Evolutionary conservation across 2,888 invertebrate species (phyloP).

Genomic region (Tenthredo mesomela): DNA sequence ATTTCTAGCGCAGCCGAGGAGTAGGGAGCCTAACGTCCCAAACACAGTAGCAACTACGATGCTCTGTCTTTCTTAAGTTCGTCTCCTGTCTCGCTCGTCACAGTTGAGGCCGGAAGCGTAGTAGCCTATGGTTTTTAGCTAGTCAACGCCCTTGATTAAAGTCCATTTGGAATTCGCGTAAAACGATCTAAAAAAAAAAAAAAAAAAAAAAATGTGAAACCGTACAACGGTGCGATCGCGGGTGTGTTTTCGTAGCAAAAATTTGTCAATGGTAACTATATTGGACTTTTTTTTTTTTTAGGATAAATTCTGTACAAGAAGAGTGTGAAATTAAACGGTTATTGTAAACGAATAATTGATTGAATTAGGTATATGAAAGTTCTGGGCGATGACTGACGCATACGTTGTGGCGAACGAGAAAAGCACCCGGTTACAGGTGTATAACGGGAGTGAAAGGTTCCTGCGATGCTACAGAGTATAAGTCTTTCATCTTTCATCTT

Average conservation of each 20-base stretch:
- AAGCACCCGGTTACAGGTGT: slow-evolving; percentile 24
- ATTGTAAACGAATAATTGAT: slow-evolving; percentile 5
- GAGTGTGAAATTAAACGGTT: slow-evolving; percentile 11
- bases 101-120: too few relatives aligned
- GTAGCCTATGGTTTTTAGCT: too few relatives aligned
- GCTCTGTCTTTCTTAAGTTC: too few relatives aligned
- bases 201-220: not conserved
- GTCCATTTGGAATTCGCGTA: not conserved
- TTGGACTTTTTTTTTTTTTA: not conserved
- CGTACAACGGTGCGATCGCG: not conserved
- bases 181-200: not conserved
- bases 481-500: slow-evolving; percentile 16
- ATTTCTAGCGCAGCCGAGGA: too few relatives aligned
- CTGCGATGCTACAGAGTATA: not conserved
- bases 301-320: not conserved
- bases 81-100: too few relatives aligned
- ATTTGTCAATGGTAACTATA: not conserved
- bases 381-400: not conserved
- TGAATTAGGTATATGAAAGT: slow-evolving; percentile 40
- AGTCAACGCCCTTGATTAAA: not conserved
- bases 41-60: too few relatives aligned
- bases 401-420: slow-evolving; percentile 6
- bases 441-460: slow-evolving; percentile 36
- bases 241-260: not conserved
- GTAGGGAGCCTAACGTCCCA: too few relatives aligned